phyloP scores from a whole-genome alignment of 2,113 vertebrate species.

The human (Homo sapiens) region DNA sequence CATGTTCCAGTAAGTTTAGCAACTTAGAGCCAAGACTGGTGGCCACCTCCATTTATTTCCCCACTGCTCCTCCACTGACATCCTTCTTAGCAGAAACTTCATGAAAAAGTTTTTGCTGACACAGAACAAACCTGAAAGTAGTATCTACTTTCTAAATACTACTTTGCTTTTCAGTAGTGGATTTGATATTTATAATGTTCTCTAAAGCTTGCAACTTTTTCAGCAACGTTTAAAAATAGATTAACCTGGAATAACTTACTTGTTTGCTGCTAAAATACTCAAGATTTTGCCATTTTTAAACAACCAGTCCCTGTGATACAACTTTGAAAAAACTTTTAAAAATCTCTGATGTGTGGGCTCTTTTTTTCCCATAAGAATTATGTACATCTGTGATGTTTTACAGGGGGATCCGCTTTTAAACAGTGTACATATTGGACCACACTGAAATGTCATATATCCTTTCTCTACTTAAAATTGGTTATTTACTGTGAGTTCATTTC shows the following conservation, averaged over 20 bases:
- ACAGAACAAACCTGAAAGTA: not conserved
- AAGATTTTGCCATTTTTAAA: slow-evolving; percentile 63
- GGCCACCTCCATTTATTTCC: not conserved
- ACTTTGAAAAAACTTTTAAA: not conserved
- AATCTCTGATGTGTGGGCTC: slow-evolving; percentile 45
- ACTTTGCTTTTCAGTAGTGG: not conserved
- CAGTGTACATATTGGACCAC: slow-evolving; percentile 69
- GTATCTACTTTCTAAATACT: not conserved
- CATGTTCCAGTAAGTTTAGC: not conserved
- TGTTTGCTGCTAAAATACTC: slow-evolving; percentile 57
- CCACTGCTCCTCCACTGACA: not conserved
- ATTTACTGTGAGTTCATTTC: slow-evolving; percentile 80
- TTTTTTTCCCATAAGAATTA: slow-evolving; percentile 51
- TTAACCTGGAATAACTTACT: slow-evolving; percentile 34
- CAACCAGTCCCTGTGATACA: not conserved
- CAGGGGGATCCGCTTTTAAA: slow-evolving; percentile 55
- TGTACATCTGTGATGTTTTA: slow-evolving; percentile 50
- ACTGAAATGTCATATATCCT: slow-evolving; percentile 70
- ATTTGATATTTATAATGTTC: not conserved
- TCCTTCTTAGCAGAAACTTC: not conserved
- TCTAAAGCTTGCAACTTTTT: slow-evolving; percentile 36
- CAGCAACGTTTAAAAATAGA: slow-evolving; percentile 41
- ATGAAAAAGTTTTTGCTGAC: slow-evolving; percentile 31
- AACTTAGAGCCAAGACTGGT: not conserved
- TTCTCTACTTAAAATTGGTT: slow-evolving; percentile 80